Conservation (phyloP, 1,140 invertebrate genomes). For the Tribolium castaneum region DNA sequence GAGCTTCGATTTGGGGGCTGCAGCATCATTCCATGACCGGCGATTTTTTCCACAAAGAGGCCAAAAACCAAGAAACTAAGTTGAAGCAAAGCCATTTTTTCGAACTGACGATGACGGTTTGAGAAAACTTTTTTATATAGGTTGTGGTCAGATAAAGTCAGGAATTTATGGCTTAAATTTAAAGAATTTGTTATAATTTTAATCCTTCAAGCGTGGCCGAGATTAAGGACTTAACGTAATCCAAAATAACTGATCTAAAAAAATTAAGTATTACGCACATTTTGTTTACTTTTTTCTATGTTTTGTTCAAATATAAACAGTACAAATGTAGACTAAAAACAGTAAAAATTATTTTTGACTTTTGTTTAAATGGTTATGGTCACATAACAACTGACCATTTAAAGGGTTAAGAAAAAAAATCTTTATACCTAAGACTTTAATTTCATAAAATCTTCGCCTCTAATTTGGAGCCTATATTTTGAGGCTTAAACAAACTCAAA, state of each 20-base stretch:
- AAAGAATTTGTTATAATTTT: background rate
- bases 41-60: background rate
- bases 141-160: background rate
- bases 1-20: constrained; percentile 74
- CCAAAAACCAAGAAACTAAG: constrained; percentile 7
- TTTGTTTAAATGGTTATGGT: no score
- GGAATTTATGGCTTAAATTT: background rate
- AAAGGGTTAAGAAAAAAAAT: no score
- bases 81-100: background rate
- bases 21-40: constrained; percentile 75
- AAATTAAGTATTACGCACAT: background rate
- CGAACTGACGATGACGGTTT: background rate
- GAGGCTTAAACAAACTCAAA: no score
- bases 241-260: background rate
- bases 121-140: background rate
- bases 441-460: no score
- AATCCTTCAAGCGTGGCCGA: background rate
- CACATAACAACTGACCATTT: no score
- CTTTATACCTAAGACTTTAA: no score
- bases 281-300: background rate
- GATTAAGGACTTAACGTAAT: background rate
- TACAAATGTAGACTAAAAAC: no score
- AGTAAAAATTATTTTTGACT: no score
- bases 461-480: no score
- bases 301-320: no score